phyloP scores from a whole-genome alignment of 2,888 invertebrate species.

The Ceramica pisi region DNA sequence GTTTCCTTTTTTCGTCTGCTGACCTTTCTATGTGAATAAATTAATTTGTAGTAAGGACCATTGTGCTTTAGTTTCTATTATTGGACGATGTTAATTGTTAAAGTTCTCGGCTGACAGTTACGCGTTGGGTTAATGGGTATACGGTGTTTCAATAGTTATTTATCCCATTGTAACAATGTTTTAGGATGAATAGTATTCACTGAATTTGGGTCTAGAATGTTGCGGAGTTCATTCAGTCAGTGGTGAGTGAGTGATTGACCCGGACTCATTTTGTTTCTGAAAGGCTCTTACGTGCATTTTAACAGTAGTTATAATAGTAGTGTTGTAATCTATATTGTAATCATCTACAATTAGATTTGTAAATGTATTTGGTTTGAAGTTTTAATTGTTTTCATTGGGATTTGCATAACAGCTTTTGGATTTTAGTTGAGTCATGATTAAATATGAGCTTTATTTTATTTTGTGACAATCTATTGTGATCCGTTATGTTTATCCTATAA shows the following conservation, averaged over 20 bases:
- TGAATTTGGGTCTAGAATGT: slow-evolving; percentile 70
- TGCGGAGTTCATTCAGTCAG: slow-evolving; percentile 70
- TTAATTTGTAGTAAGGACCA: slow-evolving; percentile 86
- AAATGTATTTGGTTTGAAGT: slow-evolving; percentile 40
- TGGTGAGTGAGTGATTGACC: slow-evolving; percentile 72
- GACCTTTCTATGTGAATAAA: slow-evolving; percentile 85
- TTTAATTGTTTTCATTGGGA: slow-evolving; percentile 44
- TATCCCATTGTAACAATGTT: slow-evolving; percentile 80
- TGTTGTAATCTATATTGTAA: slow-evolving; percentile 59
- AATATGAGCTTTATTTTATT: slow-evolving; percentile 1
- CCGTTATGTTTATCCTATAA: background rate
- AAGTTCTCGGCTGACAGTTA: slow-evolving; percentile 85
- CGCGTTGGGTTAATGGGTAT: slow-evolving; percentile 84
- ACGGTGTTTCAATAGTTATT: slow-evolving; percentile 84
- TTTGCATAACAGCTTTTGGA: slow-evolving; percentile 39
- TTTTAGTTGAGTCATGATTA: slow-evolving; percentile 7
- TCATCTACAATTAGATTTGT: slow-evolving; percentile 39
- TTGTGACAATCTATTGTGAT: background rate
- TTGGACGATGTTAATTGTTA: slow-evolving; percentile 86
- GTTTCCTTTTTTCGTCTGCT: slow-evolving; percentile 75
- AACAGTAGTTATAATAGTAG: slow-evolving; percentile 32
- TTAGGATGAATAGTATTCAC: slow-evolving; percentile 80
- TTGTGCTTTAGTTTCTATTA: slow-evolving; percentile 88
- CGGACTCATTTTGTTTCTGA: slow-evolving; percentile 42
- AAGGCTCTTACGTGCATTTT: slow-evolving; percentile 48